Percentiles rank a stretch among this genome's conserved stretches.
phyloP scores from a whole-genome alignment of 2,888 invertebrate genomes.

The Acrobasis repandana region DNA sequence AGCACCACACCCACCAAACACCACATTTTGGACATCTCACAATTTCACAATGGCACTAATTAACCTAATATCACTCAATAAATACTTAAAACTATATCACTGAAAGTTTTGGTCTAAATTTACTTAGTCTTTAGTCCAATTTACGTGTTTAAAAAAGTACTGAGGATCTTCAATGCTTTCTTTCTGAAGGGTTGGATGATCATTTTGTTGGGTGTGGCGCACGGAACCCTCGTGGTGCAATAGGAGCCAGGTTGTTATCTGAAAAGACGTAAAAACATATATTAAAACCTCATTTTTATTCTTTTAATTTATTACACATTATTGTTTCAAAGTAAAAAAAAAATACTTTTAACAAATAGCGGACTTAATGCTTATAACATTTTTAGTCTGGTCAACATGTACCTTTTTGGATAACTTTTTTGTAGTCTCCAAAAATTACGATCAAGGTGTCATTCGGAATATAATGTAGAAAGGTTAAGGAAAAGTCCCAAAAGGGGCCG shows the following conservation, averaged over 20 bases:
- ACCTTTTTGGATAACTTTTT: no score
- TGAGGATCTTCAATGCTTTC: conserved; percentile 64
- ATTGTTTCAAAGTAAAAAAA: no score
- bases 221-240: conserved; percentile 41
- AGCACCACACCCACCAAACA: conserved; percentile 52
- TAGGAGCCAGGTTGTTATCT: conserved; percentile 51
- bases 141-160: conserved; percentile 73
- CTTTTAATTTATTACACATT: no score
- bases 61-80: conserved; percentile 71
- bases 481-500: no score
- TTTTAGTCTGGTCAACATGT: no score
- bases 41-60: conserved; percentile 58
- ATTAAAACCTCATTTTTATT: not conserved
- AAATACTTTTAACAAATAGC: no score
- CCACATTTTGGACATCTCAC: conserved; percentile 57
- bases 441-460: no score
- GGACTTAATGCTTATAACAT: no score
- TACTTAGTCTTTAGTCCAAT: conserved; percentile 38
- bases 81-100: conserved; percentile 50
- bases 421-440: no score
- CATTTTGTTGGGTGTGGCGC: conserved; percentile 62
- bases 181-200: conserved; percentile 58
- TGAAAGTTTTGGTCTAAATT: conserved; percentile 37
- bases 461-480: no score
- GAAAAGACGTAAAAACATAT: conserved; percentile 51